Conservation (phyloP, 2,797 vertebrate genomes). For the Galaxias olidus region DNA sequence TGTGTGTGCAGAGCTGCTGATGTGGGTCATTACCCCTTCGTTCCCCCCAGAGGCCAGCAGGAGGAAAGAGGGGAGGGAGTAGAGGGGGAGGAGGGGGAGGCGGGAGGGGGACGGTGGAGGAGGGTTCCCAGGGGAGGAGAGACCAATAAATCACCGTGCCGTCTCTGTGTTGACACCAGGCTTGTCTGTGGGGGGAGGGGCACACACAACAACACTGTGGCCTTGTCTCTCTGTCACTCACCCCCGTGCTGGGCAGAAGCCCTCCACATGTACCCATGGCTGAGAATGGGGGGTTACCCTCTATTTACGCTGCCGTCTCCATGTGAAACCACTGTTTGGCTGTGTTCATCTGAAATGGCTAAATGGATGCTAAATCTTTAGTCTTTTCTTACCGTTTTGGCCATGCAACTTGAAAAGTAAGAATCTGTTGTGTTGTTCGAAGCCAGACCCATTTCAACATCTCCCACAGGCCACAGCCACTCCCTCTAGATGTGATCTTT, state of each 20-base stretch:
- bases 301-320: too few species aligned
- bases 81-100: slow-evolving; percentile 2
- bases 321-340: too few species aligned
- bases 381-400: too few species aligned
- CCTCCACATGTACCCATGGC: slow-evolving; percentile 27
- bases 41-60: slow-evolving; percentile 63
- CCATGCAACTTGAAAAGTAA: too few species aligned
- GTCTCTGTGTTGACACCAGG: slow-evolving; percentile 72
- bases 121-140: slow-evolving; percentile 64
- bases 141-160: slow-evolving; percentile 76
- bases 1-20: slow-evolving; percentile 66
- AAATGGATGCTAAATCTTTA: too few species aligned
- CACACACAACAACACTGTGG: slow-evolving; percentile 61
- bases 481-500: slow-evolving; percentile 28
- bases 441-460: slow-evolving; percentile 22
- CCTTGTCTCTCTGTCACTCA: slow-evolving; percentile 73
- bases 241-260: slow-evolving; percentile 51
- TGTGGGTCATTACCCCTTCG: slow-evolving; percentile 80
- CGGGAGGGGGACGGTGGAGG: slow-evolving; percentile 19
- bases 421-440: too few species aligned
- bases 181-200: slow-evolving; percentile 65
- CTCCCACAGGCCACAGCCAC: background rate
- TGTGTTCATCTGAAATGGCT: too few species aligned
- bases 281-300: too few species aligned
- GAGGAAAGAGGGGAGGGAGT: slow-evolving; percentile 37